Evolutionary conservation across 2,888 invertebrate species (phyloP).

Genomic region (Melanophora roralis): DNA sequence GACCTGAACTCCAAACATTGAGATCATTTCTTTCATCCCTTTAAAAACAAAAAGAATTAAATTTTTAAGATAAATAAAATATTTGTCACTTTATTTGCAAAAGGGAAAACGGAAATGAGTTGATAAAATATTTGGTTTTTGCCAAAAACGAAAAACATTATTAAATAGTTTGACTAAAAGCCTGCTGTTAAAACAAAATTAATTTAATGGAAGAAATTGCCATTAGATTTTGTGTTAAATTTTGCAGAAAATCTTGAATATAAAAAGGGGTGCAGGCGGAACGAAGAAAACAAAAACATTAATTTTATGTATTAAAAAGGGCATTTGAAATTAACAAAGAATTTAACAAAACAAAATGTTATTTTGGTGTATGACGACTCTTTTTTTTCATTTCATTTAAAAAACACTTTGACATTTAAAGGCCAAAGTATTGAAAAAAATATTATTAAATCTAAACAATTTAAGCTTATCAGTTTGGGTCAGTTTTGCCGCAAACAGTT

Average conservation of each 20-base stretch:
- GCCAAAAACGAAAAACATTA: slow-evolving; percentile 3
- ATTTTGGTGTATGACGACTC: too few relatives aligned
- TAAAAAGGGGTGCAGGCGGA: neutral
- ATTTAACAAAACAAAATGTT: too few relatives aligned
- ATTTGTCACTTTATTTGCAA: slow-evolving; percentile 49
- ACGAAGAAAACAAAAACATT: neutral
- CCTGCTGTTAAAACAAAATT: slow-evolving; percentile 36
- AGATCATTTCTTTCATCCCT: slow-evolving; percentile 40
- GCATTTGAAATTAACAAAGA: neutral
- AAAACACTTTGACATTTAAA: too few relatives aligned
- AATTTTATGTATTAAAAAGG: neutral
- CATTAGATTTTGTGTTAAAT: neutral
- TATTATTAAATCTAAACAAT: too few relatives aligned
- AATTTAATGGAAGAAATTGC: slow-evolving; percentile 19
- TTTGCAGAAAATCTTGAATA: neutral
- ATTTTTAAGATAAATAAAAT: slow-evolving; percentile 36
- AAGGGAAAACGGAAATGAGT: slow-evolving; percentile 24
- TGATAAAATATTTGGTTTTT: slow-evolving; percentile 49
- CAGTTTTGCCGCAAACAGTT: too few relatives aligned
- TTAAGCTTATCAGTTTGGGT: too few relatives aligned
- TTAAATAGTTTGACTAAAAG: slow-evolving; percentile 19
- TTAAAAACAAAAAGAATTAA: slow-evolving; percentile 2
- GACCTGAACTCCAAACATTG: slow-evolving; percentile 28
- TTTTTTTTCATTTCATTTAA: too few relatives aligned
- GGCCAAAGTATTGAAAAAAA: too few relatives aligned